Percentiles rank a stretch among this genome's conserved stretches.
These are phyloP conservation scores for Labeo catla DNA, from an alignment of 2,113 vertebrate species.

Conservation along the genomic window DNA sequence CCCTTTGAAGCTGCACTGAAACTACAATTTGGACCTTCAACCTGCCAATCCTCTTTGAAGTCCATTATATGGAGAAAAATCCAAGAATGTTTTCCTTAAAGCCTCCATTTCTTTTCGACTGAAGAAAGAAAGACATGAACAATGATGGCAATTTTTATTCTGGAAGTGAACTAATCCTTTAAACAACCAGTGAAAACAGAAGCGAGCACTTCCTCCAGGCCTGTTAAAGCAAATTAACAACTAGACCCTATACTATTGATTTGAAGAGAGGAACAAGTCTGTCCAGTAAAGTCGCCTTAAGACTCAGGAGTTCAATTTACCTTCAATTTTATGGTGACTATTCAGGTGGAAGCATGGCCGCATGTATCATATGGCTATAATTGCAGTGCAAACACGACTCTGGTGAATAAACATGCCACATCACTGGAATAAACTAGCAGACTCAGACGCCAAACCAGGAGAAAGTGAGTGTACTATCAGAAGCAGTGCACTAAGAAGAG, in stretches of 20 bases:
- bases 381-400: background rate
- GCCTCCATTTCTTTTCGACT: no score
- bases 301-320: background rate
- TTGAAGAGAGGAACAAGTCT: background rate
- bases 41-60: no score
- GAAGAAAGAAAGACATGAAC: no score
- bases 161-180: background rate
- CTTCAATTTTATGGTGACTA: background rate
- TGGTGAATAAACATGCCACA: slow-evolving; percentile 3
- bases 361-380: background rate
- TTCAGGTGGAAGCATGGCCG: background rate
- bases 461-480: background rate
- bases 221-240: background rate
- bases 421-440: background rate
- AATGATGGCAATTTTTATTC: no score
- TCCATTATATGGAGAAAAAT: no score
- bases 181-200: background rate
- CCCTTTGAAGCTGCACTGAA: no score
- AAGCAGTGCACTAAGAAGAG: slow-evolving; percentile 13
- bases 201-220: background rate
- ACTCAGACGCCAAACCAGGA: background rate
- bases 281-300: background rate
- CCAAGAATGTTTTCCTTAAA: no score
- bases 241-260: background rate
- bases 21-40: no score